Percentiles rank a stretch among this genome's conserved stretches.
Conservation (phyloP, 2,797 vertebrate species). For the Danio jaintianensis region DNA sequence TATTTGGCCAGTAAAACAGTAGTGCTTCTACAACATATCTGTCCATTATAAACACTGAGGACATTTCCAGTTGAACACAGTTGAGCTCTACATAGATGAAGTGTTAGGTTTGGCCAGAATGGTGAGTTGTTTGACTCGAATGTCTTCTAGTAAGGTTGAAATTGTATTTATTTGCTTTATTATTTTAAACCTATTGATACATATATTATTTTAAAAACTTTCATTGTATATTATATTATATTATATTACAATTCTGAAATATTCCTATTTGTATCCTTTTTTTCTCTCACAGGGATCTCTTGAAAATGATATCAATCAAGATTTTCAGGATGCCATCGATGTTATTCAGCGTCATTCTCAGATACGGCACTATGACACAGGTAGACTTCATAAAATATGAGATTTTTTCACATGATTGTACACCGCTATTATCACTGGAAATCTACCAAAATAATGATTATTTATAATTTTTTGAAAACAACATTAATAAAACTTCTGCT, state of each 20-base stretch:
- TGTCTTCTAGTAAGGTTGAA: background rate
- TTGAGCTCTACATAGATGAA: constrained; percentile 52
- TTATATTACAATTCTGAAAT: background rate
- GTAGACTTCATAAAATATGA: constrained; percentile 68
- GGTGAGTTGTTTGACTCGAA: constrained; percentile 80
- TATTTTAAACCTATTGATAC: background rate
- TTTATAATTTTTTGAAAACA: too few species aligned
- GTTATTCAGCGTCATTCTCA: constrained; percentile 89
- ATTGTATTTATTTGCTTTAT: background rate
- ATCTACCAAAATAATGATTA: too few species aligned
- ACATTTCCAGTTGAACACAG: constrained; percentile 21
- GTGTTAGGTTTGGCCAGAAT: constrained; percentile 71
- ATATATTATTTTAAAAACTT: background rate
- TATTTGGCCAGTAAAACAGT: constrained; percentile 61
- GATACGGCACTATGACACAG: constrained; percentile 78
- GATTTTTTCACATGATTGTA: too few species aligned
- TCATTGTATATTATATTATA: background rate
- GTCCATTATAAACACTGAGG: constrained; percentile 50
- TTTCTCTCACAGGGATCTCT: constrained; percentile 75
- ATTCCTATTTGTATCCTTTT: background rate
- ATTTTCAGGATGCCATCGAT: constrained; percentile 95
- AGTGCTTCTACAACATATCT: constrained; percentile 71
- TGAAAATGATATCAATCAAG: constrained; percentile 88
- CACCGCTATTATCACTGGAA: too few species aligned
- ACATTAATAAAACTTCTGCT: too few species aligned